phyloP scores from a whole-genome alignment of 2,113 vertebrate genomes.

The Istiophorus platypterus region DNA sequence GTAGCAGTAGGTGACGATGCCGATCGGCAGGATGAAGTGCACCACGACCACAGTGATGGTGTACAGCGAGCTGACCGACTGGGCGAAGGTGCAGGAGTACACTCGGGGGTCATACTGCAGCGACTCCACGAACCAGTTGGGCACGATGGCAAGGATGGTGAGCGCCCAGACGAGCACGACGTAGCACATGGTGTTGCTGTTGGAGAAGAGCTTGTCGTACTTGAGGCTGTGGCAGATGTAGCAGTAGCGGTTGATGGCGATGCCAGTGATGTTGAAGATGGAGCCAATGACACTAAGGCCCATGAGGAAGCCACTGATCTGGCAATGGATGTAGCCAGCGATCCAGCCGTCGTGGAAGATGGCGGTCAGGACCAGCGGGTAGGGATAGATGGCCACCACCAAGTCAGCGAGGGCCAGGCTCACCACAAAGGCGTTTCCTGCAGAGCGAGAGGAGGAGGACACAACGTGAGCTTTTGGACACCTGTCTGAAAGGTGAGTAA shows the following conservation, averaged over 20 bases:
- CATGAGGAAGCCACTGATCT: conserved; percentile 89
- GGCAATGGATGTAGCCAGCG: conserved; percentile 87
- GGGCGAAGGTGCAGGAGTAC: conserved; percentile 89
- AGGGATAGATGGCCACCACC: conserved; percentile 87
- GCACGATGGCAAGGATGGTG: conserved; percentile 84
- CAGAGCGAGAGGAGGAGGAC: background rate
- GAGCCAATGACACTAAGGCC: conserved; percentile 89
- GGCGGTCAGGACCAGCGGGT: conserved; percentile 86
- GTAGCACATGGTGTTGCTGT: conserved; percentile 85
- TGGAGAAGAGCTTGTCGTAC: conserved; percentile 87
- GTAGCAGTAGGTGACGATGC: conserved; percentile 88
- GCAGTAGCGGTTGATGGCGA: conserved; percentile 89
- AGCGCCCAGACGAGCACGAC: conserved; percentile 86
- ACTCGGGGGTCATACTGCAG: conserved; percentile 87
- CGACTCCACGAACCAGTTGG: conserved; percentile 88
- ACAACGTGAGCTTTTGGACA: too few species aligned
- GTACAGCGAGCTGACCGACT: conserved; percentile 87
- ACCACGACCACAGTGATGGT: conserved; percentile 87
- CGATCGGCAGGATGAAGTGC: conserved; percentile 87
- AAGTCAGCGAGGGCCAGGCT: conserved; percentile 88
- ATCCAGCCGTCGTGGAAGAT: conserved; percentile 88
- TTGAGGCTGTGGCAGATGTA: conserved; percentile 89
- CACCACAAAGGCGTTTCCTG: conserved; percentile 89
- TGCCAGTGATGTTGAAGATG: conserved; percentile 89
- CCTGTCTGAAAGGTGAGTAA: too few species aligned